A percentile compares a stretch with the other conserved stretches of the same genome.
Conservation (phyloP, 2,113 vertebrate genomes). For the Bufo gargarizans region DNA sequence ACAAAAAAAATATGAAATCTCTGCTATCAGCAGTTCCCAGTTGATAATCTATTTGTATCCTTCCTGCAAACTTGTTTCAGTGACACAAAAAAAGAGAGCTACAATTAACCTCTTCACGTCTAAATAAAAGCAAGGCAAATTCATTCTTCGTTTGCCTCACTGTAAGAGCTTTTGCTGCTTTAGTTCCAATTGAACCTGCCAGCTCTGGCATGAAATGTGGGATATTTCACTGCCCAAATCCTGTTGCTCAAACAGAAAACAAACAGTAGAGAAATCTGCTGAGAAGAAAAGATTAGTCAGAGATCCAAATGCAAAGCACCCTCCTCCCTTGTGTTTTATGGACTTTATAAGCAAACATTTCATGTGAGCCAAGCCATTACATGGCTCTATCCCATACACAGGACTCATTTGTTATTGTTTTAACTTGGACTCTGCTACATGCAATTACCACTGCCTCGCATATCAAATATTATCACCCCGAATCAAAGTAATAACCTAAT, state of each 20-base stretch:
- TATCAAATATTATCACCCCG: slow-evolving; percentile 9
- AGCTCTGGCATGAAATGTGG: slow-evolving; percentile 24
- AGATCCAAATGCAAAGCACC: slow-evolving; percentile 27
- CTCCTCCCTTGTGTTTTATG: neutral
- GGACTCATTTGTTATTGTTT: slow-evolving; percentile 33
- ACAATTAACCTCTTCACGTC: slow-evolving; percentile 32
- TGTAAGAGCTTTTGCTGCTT: slow-evolving; percentile 16
- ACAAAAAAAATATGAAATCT: slow-evolving; percentile 37
- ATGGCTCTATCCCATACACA: slow-evolving; percentile 22
- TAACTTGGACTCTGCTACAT: slow-evolving; percentile 31
- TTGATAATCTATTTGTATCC: slow-evolving; percentile 42
- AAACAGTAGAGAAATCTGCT: slow-evolving; percentile 31
- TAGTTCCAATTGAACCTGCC: slow-evolving; percentile 19
- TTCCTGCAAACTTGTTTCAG: slow-evolving; percentile 18
- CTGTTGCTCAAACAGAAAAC: slow-evolving; percentile 34
- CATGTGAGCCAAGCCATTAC: slow-evolving; percentile 33
- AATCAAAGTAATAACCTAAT: slow-evolving; percentile 10
- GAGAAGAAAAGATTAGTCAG: slow-evolving; percentile 37
- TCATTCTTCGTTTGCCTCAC: neutral
- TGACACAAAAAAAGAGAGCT: slow-evolving; percentile 20
- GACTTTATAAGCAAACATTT: slow-evolving; percentile 48
- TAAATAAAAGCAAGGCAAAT: neutral
- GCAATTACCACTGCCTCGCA: slow-evolving; percentile 5
- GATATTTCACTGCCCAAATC: slow-evolving; percentile 34
- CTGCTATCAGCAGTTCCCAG: slow-evolving; percentile 34